phyloP scores from a whole-genome alignment of 2,113 vertebrate genomes.

The Tichodroma muraria region DNA sequence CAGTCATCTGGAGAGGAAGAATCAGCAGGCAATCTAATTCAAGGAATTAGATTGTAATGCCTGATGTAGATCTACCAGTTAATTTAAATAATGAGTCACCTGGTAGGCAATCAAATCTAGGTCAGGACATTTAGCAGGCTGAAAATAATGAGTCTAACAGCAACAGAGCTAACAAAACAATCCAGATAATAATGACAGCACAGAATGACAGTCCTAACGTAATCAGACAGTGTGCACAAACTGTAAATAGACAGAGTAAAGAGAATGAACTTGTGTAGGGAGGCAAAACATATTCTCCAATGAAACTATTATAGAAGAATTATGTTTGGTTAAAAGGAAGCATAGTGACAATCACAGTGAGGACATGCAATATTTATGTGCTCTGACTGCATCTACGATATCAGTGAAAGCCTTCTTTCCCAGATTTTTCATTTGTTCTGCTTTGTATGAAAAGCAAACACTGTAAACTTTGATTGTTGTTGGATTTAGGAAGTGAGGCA shows the following conservation, averaged over 20 bases:
- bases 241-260: slow-evolving; percentile 53
- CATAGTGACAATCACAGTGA: slow-evolving; percentile 22
- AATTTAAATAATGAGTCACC: slow-evolving; percentile 69
- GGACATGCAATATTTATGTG: slow-evolving; percentile 35
- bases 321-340: slow-evolving; percentile 50
- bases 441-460: neutral
- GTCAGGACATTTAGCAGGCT: slow-evolving; percentile 61
- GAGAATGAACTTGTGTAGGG: slow-evolving; percentile 9
- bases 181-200: slow-evolving; percentile 46
- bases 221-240: slow-evolving; percentile 40
- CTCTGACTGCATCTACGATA: neutral
- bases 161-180: slow-evolving; percentile 62
- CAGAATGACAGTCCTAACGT: slow-evolving; percentile 45
- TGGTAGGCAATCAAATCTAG: slow-evolving; percentile 66
- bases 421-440: neutral
- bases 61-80: slow-evolving; percentile 55
- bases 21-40: slow-evolving; percentile 57
- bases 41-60: slow-evolving; percentile 50
- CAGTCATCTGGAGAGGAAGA: slow-evolving; percentile 48
- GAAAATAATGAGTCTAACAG: slow-evolving; percentile 63
- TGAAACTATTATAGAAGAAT: slow-evolving; percentile 41
- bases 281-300: slow-evolving; percentile 51
- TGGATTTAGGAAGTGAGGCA: neutral
- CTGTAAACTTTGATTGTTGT: neutral
- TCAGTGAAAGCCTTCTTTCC: neutral